Percentiles rank a stretch among this genome's conserved stretches.
Conservation (phyloP, 2,888 invertebrate genomes). For the Myathropa florea region DNA sequence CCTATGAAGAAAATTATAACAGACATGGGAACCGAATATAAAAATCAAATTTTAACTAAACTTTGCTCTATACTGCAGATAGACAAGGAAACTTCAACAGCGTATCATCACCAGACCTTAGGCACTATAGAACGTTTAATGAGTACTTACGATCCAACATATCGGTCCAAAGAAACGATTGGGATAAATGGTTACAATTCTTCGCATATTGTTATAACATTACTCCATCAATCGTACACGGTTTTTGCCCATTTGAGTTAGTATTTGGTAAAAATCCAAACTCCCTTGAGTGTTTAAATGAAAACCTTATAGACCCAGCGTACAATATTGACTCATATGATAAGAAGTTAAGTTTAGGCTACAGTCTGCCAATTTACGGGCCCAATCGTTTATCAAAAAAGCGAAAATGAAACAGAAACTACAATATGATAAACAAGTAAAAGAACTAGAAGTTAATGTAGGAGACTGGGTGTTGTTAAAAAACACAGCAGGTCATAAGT, state of each 20-base stretch:
- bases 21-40: no score
- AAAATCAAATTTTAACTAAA: no score
- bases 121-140: constrained; percentile 46
- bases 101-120: constrained; percentile 47
- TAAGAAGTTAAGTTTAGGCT: constrained; percentile 14
- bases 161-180: constrained; percentile 25
- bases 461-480: constrained; percentile 7
- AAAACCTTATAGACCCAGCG: no score
- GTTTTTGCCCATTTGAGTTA: constrained; percentile 41
- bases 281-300: background rate
- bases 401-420: constrained; percentile 21
- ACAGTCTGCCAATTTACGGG: background rate
- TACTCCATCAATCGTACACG: constrained; percentile 22
- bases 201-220: constrained; percentile 32
- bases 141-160: constrained; percentile 44
- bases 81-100: no score
- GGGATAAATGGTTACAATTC: constrained; percentile 35
- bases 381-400: constrained; percentile 13
- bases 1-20: no score
- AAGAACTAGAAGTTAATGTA: background rate
- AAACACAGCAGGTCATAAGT: constrained; percentile 20
- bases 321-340: constrained; percentile 10
- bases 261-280: constrained; percentile 44
- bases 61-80: no score
- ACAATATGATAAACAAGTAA: constrained; percentile 2